A percentile compares a stretch with the other conserved stretches of the same genome.
phyloP scores from a whole-genome alignment of 2,113 vertebrate species.

The Climacteris rufus region DNA sequence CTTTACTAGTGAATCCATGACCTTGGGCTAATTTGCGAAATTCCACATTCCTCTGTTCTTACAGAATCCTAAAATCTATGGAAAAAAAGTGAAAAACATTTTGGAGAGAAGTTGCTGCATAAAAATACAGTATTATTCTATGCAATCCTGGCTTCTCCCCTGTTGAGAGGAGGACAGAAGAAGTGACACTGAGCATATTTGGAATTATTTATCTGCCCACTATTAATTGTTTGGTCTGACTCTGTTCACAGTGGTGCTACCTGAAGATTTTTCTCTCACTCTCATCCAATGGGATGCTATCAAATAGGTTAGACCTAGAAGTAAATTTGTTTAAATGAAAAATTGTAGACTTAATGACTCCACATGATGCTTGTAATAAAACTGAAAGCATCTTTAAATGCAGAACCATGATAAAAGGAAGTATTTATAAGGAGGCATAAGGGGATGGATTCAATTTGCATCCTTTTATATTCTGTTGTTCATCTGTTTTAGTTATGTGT shows the following conservation, averaged over 20 bases:
- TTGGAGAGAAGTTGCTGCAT: not conserved
- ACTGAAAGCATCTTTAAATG: not conserved
- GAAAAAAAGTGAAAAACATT: not conserved
- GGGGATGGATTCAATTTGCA: not conserved
- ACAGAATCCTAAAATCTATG: not conserved
- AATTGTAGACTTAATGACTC: not conserved
- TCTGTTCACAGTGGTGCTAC: not conserved
- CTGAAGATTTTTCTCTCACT: not conserved
- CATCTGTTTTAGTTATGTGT: not conserved
- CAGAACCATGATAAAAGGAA: not conserved
- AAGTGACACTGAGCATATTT: not conserved
- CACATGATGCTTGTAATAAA: not conserved
- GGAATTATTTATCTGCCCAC: constrained; percentile 14
- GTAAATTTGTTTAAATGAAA: not conserved
- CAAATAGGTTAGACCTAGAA: not conserved
- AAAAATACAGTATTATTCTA: not conserved
- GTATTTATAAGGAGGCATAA: not conserved
- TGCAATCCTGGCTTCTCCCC: not conserved
- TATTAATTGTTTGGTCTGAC: not conserved
- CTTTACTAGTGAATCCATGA: not conserved
- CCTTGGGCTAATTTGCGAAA: not conserved
- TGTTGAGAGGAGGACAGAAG: not conserved
- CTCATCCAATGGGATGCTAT: not conserved
- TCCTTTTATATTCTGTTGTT: not conserved
- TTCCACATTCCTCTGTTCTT: constrained; percentile 11